Conservation (phyloP, 2,888 invertebrate species). For the Latrodectus elegans region DNA sequence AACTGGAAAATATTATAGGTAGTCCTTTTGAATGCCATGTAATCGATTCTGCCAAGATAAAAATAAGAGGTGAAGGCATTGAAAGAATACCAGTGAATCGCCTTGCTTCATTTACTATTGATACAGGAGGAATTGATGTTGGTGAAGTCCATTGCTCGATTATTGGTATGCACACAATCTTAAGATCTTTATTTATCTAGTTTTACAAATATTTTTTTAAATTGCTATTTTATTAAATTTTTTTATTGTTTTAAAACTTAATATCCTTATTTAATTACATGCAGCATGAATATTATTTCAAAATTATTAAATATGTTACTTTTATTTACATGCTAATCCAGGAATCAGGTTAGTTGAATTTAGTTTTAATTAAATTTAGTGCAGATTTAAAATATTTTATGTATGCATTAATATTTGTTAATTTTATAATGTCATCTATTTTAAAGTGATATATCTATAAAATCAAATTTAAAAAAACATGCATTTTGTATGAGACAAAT, state of each 20-base stretch:
- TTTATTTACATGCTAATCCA: conserved; percentile 20
- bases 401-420: too few species aligned
- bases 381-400: too few species aligned
- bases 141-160: conserved; percentile 74
- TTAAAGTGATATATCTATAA: neutral
- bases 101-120: conserved; percentile 88
- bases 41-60: conserved; percentile 87
- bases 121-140: conserved; percentile 81
- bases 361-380: too few species aligned
- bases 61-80: conserved; percentile 85
- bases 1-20: conserved; percentile 76
- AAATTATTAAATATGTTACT: neutral
- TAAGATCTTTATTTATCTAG: neutral
- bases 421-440: too few species aligned
- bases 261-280: too few species aligned
- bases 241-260: too few species aligned
- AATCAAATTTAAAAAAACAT: too few species aligned
- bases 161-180: conserved; percentile 63
- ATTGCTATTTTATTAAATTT: neutral
- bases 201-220: neutral
- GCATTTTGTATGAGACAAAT: too few species aligned
- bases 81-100: conserved; percentile 93
- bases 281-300: neutral
- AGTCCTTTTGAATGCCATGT: conserved; percentile 88
- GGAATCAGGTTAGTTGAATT: conserved; percentile 33